Evolutionary conservation across 2,797 vertebrate species (phyloP).

Genomic region (Mormyrus proboscirostris): DNA sequence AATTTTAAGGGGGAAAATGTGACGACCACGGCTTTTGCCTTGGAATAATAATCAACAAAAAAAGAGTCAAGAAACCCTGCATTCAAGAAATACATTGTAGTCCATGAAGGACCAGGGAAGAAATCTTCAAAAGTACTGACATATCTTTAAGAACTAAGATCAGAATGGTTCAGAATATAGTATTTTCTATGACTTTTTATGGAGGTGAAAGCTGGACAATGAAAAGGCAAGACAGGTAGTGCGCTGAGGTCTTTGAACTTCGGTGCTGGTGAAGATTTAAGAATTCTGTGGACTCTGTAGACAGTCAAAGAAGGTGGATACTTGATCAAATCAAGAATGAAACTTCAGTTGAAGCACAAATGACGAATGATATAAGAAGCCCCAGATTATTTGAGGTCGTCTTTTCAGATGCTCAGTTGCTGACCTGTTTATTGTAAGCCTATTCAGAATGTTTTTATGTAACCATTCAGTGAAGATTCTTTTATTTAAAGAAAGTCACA

Average conservation of each 20-base stretch:
- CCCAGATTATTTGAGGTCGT: background rate
- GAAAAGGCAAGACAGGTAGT: background rate
- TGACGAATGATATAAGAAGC: background rate
- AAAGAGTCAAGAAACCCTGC: background rate
- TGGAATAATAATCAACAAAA: background rate
- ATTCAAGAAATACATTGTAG: background rate
- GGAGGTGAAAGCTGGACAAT: background rate
- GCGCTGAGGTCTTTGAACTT: background rate
- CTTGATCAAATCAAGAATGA: background rate
- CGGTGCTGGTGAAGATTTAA: background rate
- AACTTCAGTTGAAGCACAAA: background rate
- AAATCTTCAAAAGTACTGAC: background rate
- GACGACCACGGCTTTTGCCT: background rate
- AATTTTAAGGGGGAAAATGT: background rate
- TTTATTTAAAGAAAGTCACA: background rate
- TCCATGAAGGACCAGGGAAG: background rate
- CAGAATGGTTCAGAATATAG: background rate
- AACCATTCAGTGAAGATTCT: background rate
- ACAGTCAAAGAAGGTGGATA: background rate
- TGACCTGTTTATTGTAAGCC: background rate
- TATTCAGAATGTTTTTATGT: background rate
- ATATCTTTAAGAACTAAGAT: background rate
- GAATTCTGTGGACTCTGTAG: background rate
- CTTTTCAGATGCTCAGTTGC: background rate
- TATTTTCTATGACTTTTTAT: constrained; percentile 1